phyloP scores from a whole-genome alignment of 2,113 vertebrate species.

The Crocuta crocuta region DNA sequence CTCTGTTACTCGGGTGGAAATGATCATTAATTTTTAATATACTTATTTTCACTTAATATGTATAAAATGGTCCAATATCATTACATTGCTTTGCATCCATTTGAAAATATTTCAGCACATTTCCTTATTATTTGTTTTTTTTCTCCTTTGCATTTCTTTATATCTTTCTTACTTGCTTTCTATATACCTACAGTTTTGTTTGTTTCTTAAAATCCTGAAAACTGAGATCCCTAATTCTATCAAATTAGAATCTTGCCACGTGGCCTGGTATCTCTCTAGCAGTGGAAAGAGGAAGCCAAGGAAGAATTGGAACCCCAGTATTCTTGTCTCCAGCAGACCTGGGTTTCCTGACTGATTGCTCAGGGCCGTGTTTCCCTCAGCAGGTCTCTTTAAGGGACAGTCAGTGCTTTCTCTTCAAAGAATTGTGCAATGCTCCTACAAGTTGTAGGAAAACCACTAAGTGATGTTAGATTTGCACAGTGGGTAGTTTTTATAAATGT shows the following conservation, averaged over 20 bases:
- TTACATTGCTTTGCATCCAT: background rate
- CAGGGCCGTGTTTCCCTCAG: slow-evolving; percentile 36
- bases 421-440: background rate
- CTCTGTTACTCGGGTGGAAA: background rate
- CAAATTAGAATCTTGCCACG: background rate
- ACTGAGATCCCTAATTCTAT: background rate
- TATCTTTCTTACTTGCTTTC: background rate
- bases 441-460: slow-evolving; percentile 62
- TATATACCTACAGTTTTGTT: background rate
- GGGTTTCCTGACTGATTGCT: background rate
- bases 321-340: background rate
- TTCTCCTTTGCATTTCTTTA: background rate
- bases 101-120: background rate
- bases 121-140: background rate
- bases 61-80: background rate
- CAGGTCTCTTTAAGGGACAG: background rate
- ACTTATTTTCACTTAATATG: background rate
- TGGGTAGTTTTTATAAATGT: slow-evolving; percentile 70
- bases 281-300: background rate
- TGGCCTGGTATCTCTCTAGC: background rate
- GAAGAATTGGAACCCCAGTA: background rate
- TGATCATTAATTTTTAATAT: background rate
- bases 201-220: background rate
- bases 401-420: slow-evolving; percentile 57
- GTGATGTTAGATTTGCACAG: slow-evolving; percentile 75